These are phyloP conservation scores for Raja brachyura DNA, from an alignment of 2,113 vertebrate species.

Conservation along the genomic window DNA sequence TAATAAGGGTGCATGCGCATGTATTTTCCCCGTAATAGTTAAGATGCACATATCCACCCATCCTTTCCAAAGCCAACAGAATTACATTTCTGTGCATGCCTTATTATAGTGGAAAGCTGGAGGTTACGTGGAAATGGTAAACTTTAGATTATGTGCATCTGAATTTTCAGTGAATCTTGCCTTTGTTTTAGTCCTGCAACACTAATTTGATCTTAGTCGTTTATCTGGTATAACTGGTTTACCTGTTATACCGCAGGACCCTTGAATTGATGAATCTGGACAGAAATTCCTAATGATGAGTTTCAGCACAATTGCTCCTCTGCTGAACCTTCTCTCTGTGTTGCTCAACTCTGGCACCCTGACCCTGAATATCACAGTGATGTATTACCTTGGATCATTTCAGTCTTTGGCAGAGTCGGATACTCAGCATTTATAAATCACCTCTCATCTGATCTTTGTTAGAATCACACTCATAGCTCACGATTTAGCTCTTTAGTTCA, in stretches of 20 bases:
- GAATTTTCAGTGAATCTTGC: background rate
- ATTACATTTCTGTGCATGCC: no score
- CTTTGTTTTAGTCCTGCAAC: background rate
- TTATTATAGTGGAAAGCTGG: no score
- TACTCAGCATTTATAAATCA: background rate
- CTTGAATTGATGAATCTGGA: background rate
- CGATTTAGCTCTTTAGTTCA: background rate
- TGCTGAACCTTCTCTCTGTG: background rate
- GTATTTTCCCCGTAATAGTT: no score
- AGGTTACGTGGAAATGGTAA: background rate
- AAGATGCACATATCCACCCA: no score
- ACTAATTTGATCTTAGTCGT: background rate
- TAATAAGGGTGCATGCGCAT: no score
- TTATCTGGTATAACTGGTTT: no score
- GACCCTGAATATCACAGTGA: background rate
- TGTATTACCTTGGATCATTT: constrained; percentile 21
- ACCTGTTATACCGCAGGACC: no score
- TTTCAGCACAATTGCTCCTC: background rate
- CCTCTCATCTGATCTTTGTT: background rate
- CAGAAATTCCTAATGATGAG: background rate
- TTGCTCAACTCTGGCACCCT: background rate
- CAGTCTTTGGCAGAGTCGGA: background rate
- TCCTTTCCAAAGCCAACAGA: no score
- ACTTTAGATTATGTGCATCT: background rate
- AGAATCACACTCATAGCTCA: background rate